Evolutionary conservation across 2,113 vertebrate genomes (phyloP).

Genomic region (Dasypus novemcinctus): DNA sequence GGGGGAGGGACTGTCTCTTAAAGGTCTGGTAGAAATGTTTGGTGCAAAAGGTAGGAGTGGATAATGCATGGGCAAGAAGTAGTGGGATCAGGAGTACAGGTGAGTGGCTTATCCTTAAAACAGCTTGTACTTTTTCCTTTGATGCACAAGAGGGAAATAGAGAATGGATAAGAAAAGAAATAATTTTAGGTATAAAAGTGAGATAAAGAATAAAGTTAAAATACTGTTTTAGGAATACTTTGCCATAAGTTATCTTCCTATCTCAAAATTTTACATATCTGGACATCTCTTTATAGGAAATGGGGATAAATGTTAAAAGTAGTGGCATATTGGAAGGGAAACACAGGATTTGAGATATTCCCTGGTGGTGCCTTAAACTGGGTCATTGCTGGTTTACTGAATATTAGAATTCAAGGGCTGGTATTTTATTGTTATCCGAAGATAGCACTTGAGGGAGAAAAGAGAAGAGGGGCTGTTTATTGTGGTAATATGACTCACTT

Average conservation of each 20-base stretch:
- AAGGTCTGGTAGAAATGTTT: neutral
- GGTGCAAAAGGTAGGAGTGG: neutral
- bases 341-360: neutral
- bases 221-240: neutral
- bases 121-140: neutral
- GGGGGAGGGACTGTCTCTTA: neutral
- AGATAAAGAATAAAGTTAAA: neutral
- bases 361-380: neutral
- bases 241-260: neutral
- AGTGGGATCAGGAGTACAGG: neutral
- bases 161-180: neutral
- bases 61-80: neutral
- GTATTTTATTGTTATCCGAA: neutral
- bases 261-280: neutral
- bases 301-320: neutral
- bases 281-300: neutral
- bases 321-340: neutral
- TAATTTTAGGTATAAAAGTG: constrained; percentile 5
- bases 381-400: neutral
- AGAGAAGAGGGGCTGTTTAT: neutral
- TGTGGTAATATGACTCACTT: neutral
- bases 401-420: neutral
- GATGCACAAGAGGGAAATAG: neutral
- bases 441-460: neutral
- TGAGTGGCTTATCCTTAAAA: neutral